Percentiles rank a stretch among this genome's conserved stretches.
phyloP scores from a whole-genome alignment of 2,113 vertebrate genomes.

The Penelope pileata region DNA sequence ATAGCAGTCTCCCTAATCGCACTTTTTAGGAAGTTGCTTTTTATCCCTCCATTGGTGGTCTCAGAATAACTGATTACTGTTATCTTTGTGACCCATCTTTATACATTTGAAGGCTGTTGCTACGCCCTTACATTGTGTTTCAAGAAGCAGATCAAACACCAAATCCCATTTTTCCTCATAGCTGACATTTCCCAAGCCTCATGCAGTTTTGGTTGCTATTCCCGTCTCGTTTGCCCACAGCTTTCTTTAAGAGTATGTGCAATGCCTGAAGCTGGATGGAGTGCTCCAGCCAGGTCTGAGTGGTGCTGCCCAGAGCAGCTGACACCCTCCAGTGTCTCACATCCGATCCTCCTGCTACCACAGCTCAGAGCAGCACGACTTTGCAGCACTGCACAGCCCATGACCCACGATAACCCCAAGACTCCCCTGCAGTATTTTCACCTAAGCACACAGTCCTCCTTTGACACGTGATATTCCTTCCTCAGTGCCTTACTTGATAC shows the following conservation, averaged over 20 bases:
- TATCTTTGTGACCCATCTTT: background rate
- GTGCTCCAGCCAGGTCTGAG: background rate
- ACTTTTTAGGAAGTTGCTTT: slow-evolving; percentile 6
- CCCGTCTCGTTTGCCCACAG: background rate
- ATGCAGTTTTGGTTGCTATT: background rate
- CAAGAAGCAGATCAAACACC: background rate
- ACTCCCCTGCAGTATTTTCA: background rate
- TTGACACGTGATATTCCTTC: fast-evolving
- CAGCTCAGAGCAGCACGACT: background rate
- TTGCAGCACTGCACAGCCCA: background rate
- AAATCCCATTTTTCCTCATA: background rate
- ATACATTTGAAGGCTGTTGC: background rate
- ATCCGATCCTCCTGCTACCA: background rate
- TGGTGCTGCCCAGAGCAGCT: background rate
- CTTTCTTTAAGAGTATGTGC: background rate
- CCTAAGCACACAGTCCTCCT: background rate
- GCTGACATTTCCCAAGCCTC: background rate
- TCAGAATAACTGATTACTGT: background rate
- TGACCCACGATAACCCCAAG: fast-evolving
- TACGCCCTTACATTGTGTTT: background rate
- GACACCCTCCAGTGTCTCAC: background rate
- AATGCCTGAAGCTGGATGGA: background rate
- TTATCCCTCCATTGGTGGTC: background rate
- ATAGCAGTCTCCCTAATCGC: slow-evolving; percentile 1
- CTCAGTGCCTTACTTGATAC: background rate